phyloP scores from a whole-genome alignment of 2,113 vertebrate genomes.

The Xiphophorus couchianus region DNA sequence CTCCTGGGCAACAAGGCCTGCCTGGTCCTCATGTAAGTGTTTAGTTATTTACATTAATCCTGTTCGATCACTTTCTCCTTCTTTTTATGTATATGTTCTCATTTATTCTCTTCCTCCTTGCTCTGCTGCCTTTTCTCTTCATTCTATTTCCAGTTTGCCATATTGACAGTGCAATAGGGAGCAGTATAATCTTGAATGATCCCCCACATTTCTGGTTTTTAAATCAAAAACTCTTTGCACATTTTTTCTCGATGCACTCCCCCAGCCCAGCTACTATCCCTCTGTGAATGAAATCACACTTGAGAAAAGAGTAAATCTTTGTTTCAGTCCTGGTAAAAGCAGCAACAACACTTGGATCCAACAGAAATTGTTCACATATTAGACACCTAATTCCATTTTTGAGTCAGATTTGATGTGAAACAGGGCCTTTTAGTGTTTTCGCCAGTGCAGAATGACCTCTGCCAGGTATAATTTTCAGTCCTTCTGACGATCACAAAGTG shows the following conservation, averaged over 20 bases:
- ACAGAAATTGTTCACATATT: conserved; percentile 33
- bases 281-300: conserved; percentile 1
- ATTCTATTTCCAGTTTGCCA: conserved; percentile 5
- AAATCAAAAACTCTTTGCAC: conserved; percentile 27
- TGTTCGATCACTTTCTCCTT: conserved; percentile 9
- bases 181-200: conserved; percentile 14
- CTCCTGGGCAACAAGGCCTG: conserved; percentile 93
- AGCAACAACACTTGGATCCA: not conserved
- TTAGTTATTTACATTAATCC: not conserved
- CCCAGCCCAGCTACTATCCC: not conserved
- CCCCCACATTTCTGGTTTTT: conserved; percentile 34
- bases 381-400: conserved; percentile 34
- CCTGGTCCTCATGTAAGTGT: conserved; percentile 90
- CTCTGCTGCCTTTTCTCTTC: conserved; percentile 5
- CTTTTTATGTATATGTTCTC: not conserved
- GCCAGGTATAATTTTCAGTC: conserved; percentile 53
- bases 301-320: not conserved
- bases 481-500: conserved; percentile 19
- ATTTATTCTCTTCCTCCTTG: conserved; percentile 4
- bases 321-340: conserved; percentile 5
- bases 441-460: conserved; percentile 35
- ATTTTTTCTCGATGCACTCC: not conserved
- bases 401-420: conserved; percentile 49
- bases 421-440: conserved; percentile 26
- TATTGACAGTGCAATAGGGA: conserved; percentile 10